Percentiles rank a stretch among this genome's conserved stretches.
Conservation (phyloP, 1,140 invertebrate genomes). For the Drosophila sturtevanti region DNA sequence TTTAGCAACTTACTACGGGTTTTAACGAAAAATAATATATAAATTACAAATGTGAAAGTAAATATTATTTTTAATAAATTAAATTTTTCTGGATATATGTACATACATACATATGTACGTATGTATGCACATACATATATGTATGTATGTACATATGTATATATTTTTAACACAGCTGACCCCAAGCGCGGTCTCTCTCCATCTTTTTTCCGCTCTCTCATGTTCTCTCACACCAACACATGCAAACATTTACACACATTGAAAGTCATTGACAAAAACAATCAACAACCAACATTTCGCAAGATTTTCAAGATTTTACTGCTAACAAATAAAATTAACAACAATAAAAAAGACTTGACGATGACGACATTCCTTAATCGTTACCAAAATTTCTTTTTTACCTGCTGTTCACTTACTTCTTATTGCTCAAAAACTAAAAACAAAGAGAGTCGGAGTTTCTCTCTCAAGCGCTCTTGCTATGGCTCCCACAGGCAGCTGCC, state of each 20-base stretch:
- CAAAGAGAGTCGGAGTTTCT: slow-evolving; percentile 20
- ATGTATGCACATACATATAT: too few species aligned
- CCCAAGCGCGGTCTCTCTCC: slow-evolving; percentile 13
- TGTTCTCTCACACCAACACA: slow-evolving; percentile 20
- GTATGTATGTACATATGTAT: too few species aligned
- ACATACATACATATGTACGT: too few species aligned
- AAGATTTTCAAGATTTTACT: slow-evolving; percentile 49
- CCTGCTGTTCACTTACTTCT: slow-evolving; percentile 34
- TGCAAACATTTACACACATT: slow-evolving; percentile 35
- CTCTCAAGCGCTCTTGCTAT: neutral
- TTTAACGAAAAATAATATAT: slow-evolving; percentile 31
- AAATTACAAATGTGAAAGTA: slow-evolving; percentile 25
- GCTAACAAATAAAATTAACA: slow-evolving; percentile 32
- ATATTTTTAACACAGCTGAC: slow-evolving; percentile 63
- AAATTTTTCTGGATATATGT: too few species aligned
- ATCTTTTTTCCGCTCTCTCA: slow-evolving; percentile 4
- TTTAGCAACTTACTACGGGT: slow-evolving; percentile 49
- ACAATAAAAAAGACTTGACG: slow-evolving; percentile 43
- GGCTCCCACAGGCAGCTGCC: slow-evolving; percentile 24
- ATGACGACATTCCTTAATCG: slow-evolving; percentile 60
- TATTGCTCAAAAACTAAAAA: neutral
- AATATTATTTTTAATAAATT: slow-evolving; percentile 1
- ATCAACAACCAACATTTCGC: slow-evolving; percentile 65
- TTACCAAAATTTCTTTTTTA: slow-evolving; percentile 35
- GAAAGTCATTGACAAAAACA: slow-evolving; percentile 50